Evolutionary conservation across 2,113 vertebrate genomes (phyloP).

Genomic region (Nycticorax nycticorax): DNA sequence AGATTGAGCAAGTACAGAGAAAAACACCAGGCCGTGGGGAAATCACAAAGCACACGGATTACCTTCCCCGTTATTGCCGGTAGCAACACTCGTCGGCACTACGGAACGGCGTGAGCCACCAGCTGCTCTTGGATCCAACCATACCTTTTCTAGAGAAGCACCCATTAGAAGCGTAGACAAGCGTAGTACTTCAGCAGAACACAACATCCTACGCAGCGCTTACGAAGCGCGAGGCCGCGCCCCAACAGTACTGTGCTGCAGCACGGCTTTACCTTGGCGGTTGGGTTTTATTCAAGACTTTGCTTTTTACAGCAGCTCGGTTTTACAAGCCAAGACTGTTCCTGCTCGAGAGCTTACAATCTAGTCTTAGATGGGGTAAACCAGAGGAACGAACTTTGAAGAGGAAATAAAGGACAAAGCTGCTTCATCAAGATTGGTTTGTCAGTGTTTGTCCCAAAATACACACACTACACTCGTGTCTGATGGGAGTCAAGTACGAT

Average conservation of each 20-base stretch:
- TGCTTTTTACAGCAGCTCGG: not conserved
- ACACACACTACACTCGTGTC: accelerated
- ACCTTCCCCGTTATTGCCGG: accelerated
- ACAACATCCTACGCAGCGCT: accelerated
- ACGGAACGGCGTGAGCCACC: accelerated
- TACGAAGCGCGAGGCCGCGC: accelerated
- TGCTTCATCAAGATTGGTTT: accelerated
- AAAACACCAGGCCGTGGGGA: accelerated
- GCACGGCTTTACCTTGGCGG: accelerated
- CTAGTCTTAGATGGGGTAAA: not conserved
- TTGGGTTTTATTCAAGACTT: not conserved
- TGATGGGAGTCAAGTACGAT: accelerated
- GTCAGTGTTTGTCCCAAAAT: not conserved
- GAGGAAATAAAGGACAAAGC: not conserved
- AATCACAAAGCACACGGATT: accelerated
- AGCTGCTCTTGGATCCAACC: accelerated
- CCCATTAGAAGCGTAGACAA: accelerated
- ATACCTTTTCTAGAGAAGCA: too few relatives aligned
- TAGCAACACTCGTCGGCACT: accelerated
- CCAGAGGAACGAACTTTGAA: not conserved
- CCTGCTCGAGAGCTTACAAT: conserved; percentile 44
- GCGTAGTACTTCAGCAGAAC: accelerated
- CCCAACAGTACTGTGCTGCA: not conserved
- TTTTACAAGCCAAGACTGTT: not conserved
- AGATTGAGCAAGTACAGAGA: not conserved